Evolutionary conservation across 2,888 invertebrate species (phyloP).

Genomic region (Harpalus rufipes): DNA sequence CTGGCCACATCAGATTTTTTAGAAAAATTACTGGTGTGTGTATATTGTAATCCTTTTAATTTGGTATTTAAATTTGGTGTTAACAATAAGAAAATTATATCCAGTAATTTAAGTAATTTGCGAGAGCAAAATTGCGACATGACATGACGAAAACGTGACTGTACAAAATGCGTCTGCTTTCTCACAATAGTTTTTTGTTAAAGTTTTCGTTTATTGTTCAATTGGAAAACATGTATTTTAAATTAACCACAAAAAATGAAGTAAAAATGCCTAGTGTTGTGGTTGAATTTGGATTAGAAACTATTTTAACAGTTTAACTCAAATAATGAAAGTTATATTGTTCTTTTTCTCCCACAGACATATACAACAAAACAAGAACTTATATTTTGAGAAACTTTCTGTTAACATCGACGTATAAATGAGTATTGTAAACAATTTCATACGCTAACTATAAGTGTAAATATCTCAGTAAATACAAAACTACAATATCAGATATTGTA

Average conservation of each 20-base stretch:
- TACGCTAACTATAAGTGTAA: too few species aligned
- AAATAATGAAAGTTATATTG: neutral
- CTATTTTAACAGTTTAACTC: neutral
- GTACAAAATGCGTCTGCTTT: constrained; percentile 15
- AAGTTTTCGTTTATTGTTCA: constrained; percentile 21
- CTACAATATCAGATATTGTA: too few species aligned
- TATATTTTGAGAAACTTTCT: too few species aligned
- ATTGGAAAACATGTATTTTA: constrained; percentile 35
- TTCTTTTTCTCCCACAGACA: too few species aligned
- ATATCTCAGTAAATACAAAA: too few species aligned
- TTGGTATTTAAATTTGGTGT: neutral
- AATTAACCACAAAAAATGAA: neutral
- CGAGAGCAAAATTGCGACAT: neutral
- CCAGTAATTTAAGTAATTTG: constrained; percentile 18
- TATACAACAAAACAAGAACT: too few species aligned
- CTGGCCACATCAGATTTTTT: too few species aligned
- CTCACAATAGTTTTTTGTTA: constrained; percentile 43
- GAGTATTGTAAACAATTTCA: too few species aligned
- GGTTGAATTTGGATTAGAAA: constrained; percentile 39
- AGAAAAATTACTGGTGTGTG: neutral
- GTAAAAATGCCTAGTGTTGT: neutral
- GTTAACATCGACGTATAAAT: too few species aligned
- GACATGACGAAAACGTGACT: constrained; percentile 35
- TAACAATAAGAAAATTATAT: neutral
- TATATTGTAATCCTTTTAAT: neutral